Evolutionary conservation across 1,140 invertebrate genomes (phyloP), one percentile per base, ranked within the genome.

Genomic region (Aporrectodea caliginosa): DNA sequence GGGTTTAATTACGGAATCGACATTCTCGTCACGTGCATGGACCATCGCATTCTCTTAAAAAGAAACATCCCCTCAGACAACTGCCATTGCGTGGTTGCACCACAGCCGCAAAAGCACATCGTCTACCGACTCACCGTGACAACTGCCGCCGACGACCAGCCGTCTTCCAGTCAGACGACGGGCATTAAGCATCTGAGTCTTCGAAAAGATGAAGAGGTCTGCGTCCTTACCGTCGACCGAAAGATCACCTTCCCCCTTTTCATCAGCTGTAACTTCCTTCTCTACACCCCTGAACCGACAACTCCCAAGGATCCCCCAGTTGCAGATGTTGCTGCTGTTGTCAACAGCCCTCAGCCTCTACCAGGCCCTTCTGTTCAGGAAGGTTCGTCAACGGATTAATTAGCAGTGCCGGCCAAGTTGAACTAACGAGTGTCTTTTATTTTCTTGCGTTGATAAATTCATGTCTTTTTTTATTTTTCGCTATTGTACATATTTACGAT

Each of bases 1-100:
- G 92, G 93, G 30, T 94, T 92, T 83, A 92, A 93, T 83, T 93
- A 92, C 85, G 93, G 93, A n/a, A 86, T 93, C 74, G 93, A 94
- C 87, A 84, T 93, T 30, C 89, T 93, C 29, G 90, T 93, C 78
- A 91, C 91, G 14, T 90, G 91, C 78, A 90, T 92, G 80, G 90
- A 89, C n/a, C 88, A 90, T 1, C 88, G 88, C 22, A 69, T 81
- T 29, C 1, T 79, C 16, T 71, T 81, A 30, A 81, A 81, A 43
- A 79, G 80, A 35, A 81, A 81, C 73, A 81, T 78, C 22, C 22
- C 35, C 33, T 71, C 69, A 35, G 32, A 35, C 1, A 16, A 16
- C 16, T 78, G 75, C 73, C 35, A 27, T 22, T 69, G 43, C 69
- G 72, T 74, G 27, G 58, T 81, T 58, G 75, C 78, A 70, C 69